Evolutionary conservation across 2,113 vertebrate genomes (phyloP).

Genomic region (Herpetotheres cachinnans): DNA sequence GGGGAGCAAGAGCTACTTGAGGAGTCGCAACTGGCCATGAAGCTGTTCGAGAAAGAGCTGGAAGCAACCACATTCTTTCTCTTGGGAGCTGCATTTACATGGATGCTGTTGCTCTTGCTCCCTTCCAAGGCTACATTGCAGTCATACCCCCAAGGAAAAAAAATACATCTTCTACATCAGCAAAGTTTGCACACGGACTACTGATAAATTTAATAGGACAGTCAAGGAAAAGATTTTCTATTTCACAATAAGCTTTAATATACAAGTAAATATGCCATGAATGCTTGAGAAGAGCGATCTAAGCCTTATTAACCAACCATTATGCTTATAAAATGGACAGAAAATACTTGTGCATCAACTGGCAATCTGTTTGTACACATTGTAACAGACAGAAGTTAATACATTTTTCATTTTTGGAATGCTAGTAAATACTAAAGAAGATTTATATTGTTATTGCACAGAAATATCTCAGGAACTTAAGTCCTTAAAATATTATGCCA

Average conservation of each 20-base stretch:
- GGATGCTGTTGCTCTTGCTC: not conserved
- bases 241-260: not conserved
- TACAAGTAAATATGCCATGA: not conserved
- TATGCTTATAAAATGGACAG: not conserved
- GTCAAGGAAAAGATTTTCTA: not conserved
- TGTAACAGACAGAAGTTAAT: not conserved
- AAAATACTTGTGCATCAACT: not conserved
- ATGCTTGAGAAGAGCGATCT: not conserved
- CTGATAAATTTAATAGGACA: not conserved
- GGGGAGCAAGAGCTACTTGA: not conserved
- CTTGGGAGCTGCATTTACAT: not conserved
- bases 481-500: not conserved
- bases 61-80: not conserved
- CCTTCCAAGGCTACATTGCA: not conserved
- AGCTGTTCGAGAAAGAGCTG: not conserved
- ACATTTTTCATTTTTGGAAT: not conserved
- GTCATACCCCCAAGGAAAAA: not conserved
- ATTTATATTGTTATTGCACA: slow-evolving; percentile 2
- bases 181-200: not conserved
- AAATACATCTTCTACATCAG: not conserved
- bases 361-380: not conserved
- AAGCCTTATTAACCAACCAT: not conserved
- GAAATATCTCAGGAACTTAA: not conserved
- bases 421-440: not conserved
- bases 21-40: not conserved